These are phyloP conservation scores for Mastomys coucha DNA, from an alignment of 2,113 vertebrate genomes.

Conservation along the genomic window DNA sequence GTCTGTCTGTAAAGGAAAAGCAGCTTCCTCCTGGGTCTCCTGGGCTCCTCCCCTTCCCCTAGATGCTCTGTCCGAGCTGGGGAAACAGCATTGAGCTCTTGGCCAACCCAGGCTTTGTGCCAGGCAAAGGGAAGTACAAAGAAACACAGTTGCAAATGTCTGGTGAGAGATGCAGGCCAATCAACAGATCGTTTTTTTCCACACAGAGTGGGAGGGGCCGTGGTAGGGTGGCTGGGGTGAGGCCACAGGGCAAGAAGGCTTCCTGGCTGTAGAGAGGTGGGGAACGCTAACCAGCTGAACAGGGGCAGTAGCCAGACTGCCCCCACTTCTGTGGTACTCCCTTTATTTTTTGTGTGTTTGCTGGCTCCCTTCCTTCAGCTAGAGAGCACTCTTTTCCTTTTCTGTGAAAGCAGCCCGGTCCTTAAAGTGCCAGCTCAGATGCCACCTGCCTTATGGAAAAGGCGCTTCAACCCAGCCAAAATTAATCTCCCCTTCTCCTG, in stretches of 20 bases:
- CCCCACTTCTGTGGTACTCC: rapidly evolving
- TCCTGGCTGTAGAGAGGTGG: not conserved
- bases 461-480: conserved; percentile 14
- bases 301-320: not conserved
- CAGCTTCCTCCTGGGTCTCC: not conserved
- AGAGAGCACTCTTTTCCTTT: conserved; percentile 52
- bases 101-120: not conserved
- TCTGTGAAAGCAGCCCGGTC: not conserved
- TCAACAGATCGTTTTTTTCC: rapidly evolving
- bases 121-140: not conserved
- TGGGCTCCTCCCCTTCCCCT: not conserved
- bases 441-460: conserved; percentile 22
- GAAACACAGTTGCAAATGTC: not conserved
- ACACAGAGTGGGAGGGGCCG: not conserved
- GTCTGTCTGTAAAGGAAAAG: not conserved
- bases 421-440: not conserved
- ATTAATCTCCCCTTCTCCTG: conserved; percentile 28
- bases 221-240: no score
- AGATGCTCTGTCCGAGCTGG: rapidly evolving
- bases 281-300: not conserved
- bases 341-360: not conserved
- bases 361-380: conserved; percentile 16
- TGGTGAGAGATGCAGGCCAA: not conserved
- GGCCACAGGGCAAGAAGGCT: not conserved
- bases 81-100: not conserved